Conservation (phyloP, 2,888 invertebrate genomes). For the Leptopilina syphax region DNA sequence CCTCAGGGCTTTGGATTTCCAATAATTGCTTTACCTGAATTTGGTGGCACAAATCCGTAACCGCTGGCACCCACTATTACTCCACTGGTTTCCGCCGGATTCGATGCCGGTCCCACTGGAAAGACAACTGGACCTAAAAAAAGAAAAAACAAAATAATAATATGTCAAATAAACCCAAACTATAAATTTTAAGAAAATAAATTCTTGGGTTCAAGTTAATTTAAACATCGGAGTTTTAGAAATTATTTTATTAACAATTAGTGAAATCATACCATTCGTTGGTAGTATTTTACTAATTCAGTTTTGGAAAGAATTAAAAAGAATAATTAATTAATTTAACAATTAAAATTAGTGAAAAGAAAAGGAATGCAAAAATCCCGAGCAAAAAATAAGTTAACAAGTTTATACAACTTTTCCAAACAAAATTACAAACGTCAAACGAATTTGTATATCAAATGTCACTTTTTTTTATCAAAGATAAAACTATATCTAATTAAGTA, state of each 20-base stretch:
- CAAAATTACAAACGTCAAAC: not conserved
- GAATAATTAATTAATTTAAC: too few relatives aligned
- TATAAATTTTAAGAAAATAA: too few relatives aligned
- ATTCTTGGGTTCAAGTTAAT: too few relatives aligned
- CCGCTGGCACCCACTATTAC: slow-evolving; percentile 91
- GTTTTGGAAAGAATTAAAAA: too few relatives aligned
- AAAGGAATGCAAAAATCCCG: not conserved
- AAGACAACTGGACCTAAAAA: slow-evolving; percentile 88
- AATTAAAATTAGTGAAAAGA: too few relatives aligned
- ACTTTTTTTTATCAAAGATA: not conserved
- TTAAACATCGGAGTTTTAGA: too few relatives aligned
- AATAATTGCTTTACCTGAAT: slow-evolving; percentile 79
- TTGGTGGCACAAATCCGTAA: slow-evolving; percentile 90
- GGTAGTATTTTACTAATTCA: too few relatives aligned
- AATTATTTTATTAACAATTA: too few relatives aligned
- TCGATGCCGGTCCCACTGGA: slow-evolving; percentile 83
- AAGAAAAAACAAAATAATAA: not conserved
- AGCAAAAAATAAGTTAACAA: not conserved
- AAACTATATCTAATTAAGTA: slow-evolving; percentile 8
- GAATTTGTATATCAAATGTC: slow-evolving; percentile 9
- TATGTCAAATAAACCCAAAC: too few relatives aligned
- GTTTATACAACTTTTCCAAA: not conserved
- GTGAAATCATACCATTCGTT: too few relatives aligned
- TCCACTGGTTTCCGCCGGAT: slow-evolving; percentile 84
- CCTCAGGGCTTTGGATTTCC: slow-evolving; percentile 66